Conservation (phyloP, 2,888 invertebrate genomes). For the Phengaris arion region DNA sequence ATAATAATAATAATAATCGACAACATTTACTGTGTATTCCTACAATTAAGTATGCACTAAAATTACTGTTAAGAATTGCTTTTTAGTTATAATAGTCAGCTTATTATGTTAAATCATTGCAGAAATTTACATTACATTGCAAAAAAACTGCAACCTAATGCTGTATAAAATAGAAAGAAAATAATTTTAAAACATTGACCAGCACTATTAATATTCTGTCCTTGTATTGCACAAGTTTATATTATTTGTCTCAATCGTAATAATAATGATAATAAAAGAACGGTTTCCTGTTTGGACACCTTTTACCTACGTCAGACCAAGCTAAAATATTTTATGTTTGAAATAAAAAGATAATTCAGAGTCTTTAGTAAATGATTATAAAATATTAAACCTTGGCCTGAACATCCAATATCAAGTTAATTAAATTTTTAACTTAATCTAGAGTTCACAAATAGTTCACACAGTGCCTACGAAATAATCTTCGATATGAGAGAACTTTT, state of each 20-base stretch:
- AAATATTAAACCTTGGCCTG: neutral
- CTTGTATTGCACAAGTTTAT: conserved; percentile 4
- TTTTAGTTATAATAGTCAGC: neutral
- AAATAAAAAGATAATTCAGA: neutral
- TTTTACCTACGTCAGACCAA: neutral
- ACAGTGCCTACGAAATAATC: conserved; percentile 25
- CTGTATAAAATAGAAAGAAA: neutral
- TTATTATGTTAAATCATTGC: neutral
- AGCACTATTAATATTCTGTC: neutral
- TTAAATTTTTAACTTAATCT: neutral
- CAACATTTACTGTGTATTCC: neutral
- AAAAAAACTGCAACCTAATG: neutral
- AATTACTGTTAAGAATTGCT: neutral
- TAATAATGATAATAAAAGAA: no score
- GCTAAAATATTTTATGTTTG: neutral
- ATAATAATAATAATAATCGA: neutral
- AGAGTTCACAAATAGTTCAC: conserved; percentile 27
- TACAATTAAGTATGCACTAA: neutral
- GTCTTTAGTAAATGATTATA: neutral
- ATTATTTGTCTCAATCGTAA: neutral
- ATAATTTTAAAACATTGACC: neutral
- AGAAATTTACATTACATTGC: neutral
- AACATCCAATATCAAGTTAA: neutral
- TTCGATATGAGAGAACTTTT: neutral
- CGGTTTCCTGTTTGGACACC: neutral